Conservation (phyloP, 2,888 invertebrate genomes). For the Nomada ruficornis region DNA sequence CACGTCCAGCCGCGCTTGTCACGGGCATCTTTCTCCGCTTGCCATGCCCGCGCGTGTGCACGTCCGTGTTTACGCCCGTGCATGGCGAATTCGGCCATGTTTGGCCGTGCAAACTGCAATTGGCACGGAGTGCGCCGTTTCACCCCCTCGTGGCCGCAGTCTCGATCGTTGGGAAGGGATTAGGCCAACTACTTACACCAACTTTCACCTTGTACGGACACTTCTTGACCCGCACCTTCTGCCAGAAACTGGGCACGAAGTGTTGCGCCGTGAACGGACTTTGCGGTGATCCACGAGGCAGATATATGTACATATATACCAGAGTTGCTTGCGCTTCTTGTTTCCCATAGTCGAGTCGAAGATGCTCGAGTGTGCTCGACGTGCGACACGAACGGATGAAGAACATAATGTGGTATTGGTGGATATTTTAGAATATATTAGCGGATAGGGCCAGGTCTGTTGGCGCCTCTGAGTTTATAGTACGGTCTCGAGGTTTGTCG, state of each 20-base stretch:
- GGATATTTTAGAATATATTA: too few species aligned
- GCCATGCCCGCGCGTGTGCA: background rate
- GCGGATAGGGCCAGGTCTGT: too few species aligned
- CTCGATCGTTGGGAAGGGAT: slow-evolving; percentile 28
- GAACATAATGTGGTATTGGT: too few species aligned
- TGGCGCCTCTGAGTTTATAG: too few species aligned
- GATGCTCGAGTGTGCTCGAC: too few species aligned
- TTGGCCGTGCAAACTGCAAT: slow-evolving; percentile 38
- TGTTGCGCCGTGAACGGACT: too few species aligned
- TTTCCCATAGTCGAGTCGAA: too few species aligned
- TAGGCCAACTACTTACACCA: background rate
- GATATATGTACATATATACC: too few species aligned
- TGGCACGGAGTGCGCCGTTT: background rate
- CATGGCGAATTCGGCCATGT: slow-evolving; percentile 16
- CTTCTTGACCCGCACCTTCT: background rate
- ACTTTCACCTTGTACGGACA: background rate
- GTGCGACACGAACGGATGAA: too few species aligned
- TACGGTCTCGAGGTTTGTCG: too few species aligned
- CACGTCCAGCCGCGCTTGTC: slow-evolving; percentile 48
- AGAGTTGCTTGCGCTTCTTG: too few species aligned
- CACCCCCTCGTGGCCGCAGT: background rate
- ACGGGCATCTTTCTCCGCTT: slow-evolving; percentile 40
- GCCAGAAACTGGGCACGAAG: background rate
- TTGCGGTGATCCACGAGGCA: too few species aligned
- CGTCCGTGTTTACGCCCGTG: background rate